phyloP scores from a whole-genome alignment of 2,113 vertebrate species.

The Gnathonemus echidnorhynchus region DNA sequence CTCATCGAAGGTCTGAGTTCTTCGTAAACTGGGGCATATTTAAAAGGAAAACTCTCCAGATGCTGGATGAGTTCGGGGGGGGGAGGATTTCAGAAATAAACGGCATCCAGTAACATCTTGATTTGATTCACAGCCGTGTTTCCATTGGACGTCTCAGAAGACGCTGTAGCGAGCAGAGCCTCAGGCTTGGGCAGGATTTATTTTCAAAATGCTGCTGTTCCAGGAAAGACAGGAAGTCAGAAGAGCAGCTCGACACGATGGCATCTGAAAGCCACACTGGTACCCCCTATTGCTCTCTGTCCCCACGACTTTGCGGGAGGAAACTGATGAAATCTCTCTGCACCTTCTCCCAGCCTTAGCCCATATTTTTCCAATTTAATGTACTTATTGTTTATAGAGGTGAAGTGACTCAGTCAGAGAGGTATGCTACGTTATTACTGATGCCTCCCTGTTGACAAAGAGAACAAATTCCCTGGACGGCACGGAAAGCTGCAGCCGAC shows the following conservation, averaged over 20 bases:
- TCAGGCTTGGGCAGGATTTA: conserved; percentile 31
- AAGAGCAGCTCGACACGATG: conserved; percentile 46
- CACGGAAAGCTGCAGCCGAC: no score
- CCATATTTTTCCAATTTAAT: conserved; percentile 46
- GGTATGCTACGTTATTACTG: neutral
- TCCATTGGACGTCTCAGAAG: conserved; percentile 15
- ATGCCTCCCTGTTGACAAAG: conserved; percentile 21
- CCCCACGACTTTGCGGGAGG: conserved; percentile 32
- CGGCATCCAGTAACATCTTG: conserved; percentile 39
- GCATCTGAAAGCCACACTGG: conserved; percentile 37
- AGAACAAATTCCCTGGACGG: conserved; percentile 6
- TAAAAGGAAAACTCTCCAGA: neutral
- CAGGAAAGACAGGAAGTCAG: neutral
- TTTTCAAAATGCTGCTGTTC: conserved; percentile 27
- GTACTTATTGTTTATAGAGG: conserved; percentile 32
- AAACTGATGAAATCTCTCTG: conserved; percentile 47
- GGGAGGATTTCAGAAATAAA: conserved; percentile 30
- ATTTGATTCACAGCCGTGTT: conserved; percentile 46
- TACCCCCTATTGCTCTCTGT: conserved; percentile 31
- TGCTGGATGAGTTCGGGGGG: neutral
- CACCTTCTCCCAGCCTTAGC: conserved; percentile 29
- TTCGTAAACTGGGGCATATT: neutral
- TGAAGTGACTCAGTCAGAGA: conserved; percentile 34
- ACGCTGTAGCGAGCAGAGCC: conserved; percentile 24
- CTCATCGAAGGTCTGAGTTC: neutral